A percentile compares a stretch with the other conserved stretches of the same genome.
Conservation (phyloP, 2,888 invertebrate species). For the Biston stratarius region DNA sequence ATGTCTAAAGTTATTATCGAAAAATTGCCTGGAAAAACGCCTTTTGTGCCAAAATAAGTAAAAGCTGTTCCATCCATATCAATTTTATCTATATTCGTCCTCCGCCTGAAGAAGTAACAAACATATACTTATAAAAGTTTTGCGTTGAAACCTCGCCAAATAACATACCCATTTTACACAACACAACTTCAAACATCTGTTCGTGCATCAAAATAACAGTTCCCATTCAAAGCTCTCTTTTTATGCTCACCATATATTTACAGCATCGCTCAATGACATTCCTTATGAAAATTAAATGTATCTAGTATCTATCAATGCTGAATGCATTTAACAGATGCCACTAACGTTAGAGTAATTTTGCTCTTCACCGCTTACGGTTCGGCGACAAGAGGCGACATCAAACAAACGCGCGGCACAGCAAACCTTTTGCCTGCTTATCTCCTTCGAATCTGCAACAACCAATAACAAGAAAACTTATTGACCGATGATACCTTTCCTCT, state of each 20-base stretch:
- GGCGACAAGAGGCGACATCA: slow-evolving; percentile 84
- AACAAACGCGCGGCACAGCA: slow-evolving; percentile 74
- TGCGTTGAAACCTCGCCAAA: too few species aligned
- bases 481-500: too few species aligned
- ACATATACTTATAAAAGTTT: too few species aligned
- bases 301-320: slow-evolving; percentile 73
- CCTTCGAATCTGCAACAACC: slow-evolving; percentile 77
- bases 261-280: slow-evolving; percentile 64
- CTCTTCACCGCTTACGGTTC: slow-evolving; percentile 82
- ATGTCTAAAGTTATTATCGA: too few species aligned
- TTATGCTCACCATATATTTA: slow-evolving; percentile 40
- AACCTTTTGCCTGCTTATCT: slow-evolving; percentile 86
- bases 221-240: slow-evolving; percentile 51
- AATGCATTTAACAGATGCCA: slow-evolving; percentile 82
- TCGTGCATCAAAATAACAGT: slow-evolving; percentile 42
- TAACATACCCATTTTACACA: background rate
- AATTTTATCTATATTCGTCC: too few species aligned
- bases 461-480: slow-evolving; percentile 12
- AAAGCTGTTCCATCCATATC: too few species aligned
- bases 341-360: slow-evolving; percentile 80
- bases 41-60: too few species aligned
- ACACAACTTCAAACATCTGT: slow-evolving; percentile 38
- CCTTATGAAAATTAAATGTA: slow-evolving; percentile 84
- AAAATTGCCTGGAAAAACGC: too few species aligned
- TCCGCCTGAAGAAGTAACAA: too few species aligned